phyloP scores from a whole-genome alignment of 2,797 vertebrate genomes.

The Gymnoscopelus braueri region DNA sequence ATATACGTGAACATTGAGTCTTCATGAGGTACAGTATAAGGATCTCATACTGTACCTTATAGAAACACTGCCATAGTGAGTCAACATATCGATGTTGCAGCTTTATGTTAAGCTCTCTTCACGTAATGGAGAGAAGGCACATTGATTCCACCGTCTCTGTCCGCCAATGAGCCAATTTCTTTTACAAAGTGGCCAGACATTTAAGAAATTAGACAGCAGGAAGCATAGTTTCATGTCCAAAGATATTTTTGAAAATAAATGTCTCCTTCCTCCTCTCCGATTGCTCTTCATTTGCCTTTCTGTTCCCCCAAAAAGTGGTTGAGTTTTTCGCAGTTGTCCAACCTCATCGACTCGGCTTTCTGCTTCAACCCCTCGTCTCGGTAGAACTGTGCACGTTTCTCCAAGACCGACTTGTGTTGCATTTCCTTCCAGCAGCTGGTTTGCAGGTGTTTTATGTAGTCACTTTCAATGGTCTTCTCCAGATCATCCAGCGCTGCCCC shows the following conservation, averaged over 20 bases:
- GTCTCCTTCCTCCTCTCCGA: constrained; percentile 31
- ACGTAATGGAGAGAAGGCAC: constrained; percentile 74
- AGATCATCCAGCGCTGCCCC: constrained; percentile 89
- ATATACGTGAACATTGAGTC: too few species aligned
- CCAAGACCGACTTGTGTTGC: constrained; percentile 96
- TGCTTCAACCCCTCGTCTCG: constrained; percentile 93
- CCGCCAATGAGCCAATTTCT: constrained; percentile 48
- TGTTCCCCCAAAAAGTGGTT: constrained; percentile 89
- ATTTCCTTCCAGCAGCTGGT: constrained; percentile 98
- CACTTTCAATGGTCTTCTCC: constrained; percentile 93
- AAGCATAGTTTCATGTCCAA: constrained; percentile 49
- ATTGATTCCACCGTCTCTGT: constrained; percentile 58
- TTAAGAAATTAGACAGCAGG: constrained; percentile 51
- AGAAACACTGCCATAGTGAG: too few species aligned
- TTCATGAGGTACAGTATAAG: too few species aligned
- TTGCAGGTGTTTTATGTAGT: constrained; percentile 96
- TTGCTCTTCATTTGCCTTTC: constrained; percentile 84
- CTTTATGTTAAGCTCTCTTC: too few species aligned
- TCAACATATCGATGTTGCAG: too few species aligned
- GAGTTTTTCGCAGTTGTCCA: constrained; percentile 97
- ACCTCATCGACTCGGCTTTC: constrained; percentile 95
- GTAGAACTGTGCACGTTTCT: constrained; percentile 94
- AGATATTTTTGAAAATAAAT: constrained; percentile 56
- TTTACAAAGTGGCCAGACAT: constrained; percentile 63
- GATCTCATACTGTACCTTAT: too few species aligned